These are phyloP conservation scores for Congeria kusceri DNA, from an alignment of 2,888 invertebrate species.

Conservation along the genomic window DNA sequence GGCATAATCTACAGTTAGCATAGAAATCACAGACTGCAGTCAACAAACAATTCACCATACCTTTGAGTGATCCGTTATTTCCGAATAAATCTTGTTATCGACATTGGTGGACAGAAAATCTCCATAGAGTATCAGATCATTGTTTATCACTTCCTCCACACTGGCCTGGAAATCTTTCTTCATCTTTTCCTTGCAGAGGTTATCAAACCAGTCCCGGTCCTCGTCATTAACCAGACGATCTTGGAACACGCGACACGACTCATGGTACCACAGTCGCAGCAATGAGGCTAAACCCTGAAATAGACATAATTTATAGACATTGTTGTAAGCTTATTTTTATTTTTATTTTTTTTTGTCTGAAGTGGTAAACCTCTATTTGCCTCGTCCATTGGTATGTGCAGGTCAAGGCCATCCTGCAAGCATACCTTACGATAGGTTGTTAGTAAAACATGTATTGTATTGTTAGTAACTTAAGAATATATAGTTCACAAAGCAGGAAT, in stretches of 20 bases:
- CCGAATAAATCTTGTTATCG: slow-evolving; percentile 87
- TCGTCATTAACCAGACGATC: slow-evolving; percentile 86
- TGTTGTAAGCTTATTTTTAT: no score
- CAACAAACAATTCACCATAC: slow-evolving; percentile 83
- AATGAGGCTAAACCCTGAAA: slow-evolving; percentile 78
- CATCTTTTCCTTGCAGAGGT: slow-evolving; percentile 86
- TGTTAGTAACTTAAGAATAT: no score
- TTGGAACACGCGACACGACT: slow-evolving; percentile 85
- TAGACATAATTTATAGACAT: no score
- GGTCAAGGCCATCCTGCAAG: no score
- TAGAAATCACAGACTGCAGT: not conserved
- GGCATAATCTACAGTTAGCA: not conserved
- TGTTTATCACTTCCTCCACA: slow-evolving; percentile 86
- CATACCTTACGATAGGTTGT: no score
- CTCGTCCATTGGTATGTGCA: no score
- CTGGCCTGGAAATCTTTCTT: slow-evolving; percentile 87
- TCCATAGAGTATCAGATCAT: slow-evolving; percentile 88
- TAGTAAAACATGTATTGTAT: no score
- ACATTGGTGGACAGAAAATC: slow-evolving; percentile 87
- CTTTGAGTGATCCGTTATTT: slow-evolving; percentile 88
- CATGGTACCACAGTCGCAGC: slow-evolving; percentile 85
- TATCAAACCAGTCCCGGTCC: slow-evolving; percentile 84
- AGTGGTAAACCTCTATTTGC: no score
- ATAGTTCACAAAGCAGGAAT: no score
- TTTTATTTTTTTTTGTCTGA: no score